phyloP scores from a whole-genome alignment of 2,888 invertebrate species.

The Cataglyphis cursor region DNA sequence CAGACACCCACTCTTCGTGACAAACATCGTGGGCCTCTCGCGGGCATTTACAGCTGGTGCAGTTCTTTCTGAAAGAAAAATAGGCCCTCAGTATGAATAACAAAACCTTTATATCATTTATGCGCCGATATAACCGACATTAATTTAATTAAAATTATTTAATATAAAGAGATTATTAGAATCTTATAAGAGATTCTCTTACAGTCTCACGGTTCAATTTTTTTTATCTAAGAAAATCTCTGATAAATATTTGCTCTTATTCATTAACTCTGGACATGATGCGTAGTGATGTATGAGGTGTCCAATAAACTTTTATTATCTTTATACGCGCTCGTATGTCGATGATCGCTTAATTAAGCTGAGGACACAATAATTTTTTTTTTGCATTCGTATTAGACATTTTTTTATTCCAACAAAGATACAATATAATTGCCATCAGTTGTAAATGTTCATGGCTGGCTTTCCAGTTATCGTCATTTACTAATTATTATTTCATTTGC shows the following conservation, averaged over 20 bases:
- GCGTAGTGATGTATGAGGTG: slow-evolving; percentile 53
- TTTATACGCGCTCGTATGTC: slow-evolving; percentile 30
- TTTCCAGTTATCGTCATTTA: slow-evolving; percentile 1
- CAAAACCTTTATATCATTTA: too few relatives aligned
- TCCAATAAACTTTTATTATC: slow-evolving; percentile 81
- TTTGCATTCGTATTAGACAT: background rate
- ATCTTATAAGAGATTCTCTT: slow-evolving; percentile 3
- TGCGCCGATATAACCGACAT: background rate
- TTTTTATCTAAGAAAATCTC: background rate
- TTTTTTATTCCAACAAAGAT: background rate
- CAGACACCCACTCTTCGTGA: slow-evolving; percentile 95
- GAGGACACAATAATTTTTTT: slow-evolving; percentile 37
- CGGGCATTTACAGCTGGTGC: slow-evolving; percentile 96
- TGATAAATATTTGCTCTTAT: slow-evolving; percentile 83
- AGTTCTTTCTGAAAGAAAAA: slow-evolving; percentile 93
- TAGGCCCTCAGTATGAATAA: slow-evolving; percentile 3
- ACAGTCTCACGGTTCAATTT: background rate
- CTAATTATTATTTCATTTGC: slow-evolving; percentile 8
- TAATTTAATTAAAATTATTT: background rate
- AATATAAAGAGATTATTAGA: background rate
- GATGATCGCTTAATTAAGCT: slow-evolving; percentile 57
- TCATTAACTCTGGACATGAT: slow-evolving; percentile 77
- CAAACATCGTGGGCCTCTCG: slow-evolving; percentile 96
- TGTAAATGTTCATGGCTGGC: background rate
- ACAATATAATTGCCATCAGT: background rate